Conservation (phyloP, 2,888 invertebrate genomes). For the Allophyes oxyacanthae region DNA sequence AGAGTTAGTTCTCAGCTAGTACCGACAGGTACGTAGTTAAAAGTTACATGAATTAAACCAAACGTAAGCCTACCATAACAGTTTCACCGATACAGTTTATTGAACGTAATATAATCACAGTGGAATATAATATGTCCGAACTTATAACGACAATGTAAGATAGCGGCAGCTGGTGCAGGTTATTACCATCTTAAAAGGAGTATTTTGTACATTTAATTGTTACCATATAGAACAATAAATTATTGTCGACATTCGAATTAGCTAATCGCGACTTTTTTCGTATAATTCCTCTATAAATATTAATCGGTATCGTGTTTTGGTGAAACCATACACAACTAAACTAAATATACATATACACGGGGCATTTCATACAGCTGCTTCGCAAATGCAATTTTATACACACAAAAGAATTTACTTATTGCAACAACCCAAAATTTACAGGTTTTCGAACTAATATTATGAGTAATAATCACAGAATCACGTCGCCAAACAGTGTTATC, state of each 20-base stretch:
- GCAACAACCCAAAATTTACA: conserved; percentile 87
- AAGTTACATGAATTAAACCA: conserved; percentile 60
- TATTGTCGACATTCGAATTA: conserved; percentile 61
- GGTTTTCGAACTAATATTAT: conserved; percentile 70
- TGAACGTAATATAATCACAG: conserved; percentile 70
- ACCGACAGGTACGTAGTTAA: conserved; percentile 71
- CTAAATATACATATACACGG: conserved; percentile 78
- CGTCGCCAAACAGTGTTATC: conserved; percentile 52
- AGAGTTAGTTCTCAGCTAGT: conserved; percentile 76
- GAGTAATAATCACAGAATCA: conserved; percentile 74
- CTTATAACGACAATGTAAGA: conserved; percentile 29
- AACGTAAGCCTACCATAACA: conserved; percentile 60
- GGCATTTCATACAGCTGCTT: conserved; percentile 72
- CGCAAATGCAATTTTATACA: conserved; percentile 76
- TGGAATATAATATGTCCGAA: conserved; percentile 58
- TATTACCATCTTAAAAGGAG: conserved; percentile 43
- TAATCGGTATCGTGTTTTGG: conserved; percentile 54
- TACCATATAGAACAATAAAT: conserved; percentile 53
- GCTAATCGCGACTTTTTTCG: conserved; percentile 44
- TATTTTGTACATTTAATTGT: conserved; percentile 62
- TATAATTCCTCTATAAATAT: conserved; percentile 54
- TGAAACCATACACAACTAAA: conserved; percentile 65
- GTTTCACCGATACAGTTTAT: conserved; percentile 69
- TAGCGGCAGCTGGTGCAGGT: conserved; percentile 27
- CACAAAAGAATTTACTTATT: conserved; percentile 81